Conservation (phyloP, 2,113 vertebrate genomes). For the Oenanthe melanoleuca region DNA sequence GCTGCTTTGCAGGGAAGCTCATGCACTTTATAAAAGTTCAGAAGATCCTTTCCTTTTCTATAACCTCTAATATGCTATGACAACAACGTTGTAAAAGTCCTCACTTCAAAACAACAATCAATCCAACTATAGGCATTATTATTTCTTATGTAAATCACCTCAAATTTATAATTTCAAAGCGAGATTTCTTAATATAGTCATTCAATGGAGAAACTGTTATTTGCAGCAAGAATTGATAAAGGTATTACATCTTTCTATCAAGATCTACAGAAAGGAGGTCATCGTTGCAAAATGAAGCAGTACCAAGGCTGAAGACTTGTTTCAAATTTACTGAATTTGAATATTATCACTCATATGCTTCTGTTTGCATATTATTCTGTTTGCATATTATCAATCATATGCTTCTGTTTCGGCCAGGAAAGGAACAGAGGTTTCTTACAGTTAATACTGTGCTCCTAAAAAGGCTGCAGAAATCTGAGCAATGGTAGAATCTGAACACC, state of each 20-base stretch:
- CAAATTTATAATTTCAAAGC: neutral
- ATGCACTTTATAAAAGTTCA: accelerated
- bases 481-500: neutral
- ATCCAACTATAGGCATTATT: neutral
- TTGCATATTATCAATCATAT: neutral
- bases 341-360: neutral
- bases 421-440: neutral
- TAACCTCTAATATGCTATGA: neutral
- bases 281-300: neutral
- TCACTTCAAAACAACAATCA: neutral
- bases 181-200: neutral
- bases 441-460: neutral
- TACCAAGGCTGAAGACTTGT: neutral
- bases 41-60: neutral
- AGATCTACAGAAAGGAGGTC: neutral
- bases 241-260: neutral
- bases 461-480: neutral
- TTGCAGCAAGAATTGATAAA: neutral
- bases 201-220: neutral
- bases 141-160: neutral
- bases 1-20: neutral
- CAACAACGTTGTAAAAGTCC: neutral
- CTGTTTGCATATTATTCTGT: too few species aligned
- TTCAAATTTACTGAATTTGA: neutral
- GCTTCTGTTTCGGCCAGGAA: neutral